Percentiles rank a stretch among this genome's conserved stretches.
phyloP scores from a whole-genome alignment of 2,888 invertebrate species.

The Anthophora plumipes region DNA sequence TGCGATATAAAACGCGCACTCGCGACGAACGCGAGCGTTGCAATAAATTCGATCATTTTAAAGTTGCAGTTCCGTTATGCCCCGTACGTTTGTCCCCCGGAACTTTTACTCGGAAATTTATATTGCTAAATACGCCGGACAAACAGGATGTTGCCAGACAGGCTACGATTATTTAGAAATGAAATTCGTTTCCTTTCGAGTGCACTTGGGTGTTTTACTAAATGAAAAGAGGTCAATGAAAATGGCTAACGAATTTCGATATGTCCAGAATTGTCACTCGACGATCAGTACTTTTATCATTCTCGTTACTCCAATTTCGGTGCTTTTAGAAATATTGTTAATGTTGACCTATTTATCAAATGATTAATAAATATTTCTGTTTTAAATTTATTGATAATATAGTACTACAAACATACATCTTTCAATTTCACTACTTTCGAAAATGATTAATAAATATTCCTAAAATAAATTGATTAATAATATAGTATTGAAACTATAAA shows the following conservation, averaged over 20 bases:
- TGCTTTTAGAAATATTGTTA: neutral
- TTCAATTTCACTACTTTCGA: too few species aligned
- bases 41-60: constrained; percentile 56
- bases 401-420: too few species aligned
- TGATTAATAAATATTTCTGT: too few species aligned
- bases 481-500: too few species aligned
- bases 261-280: neutral
- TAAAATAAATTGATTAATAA: too few species aligned
- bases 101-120: constrained; percentile 40
- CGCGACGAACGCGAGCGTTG: constrained; percentile 15
- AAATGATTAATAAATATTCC: too few species aligned
- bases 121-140: constrained; percentile 25
- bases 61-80: constrained; percentile 41
- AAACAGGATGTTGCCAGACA: constrained; percentile 1
- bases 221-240: neutral
- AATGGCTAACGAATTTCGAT: neutral
- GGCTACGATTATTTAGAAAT: constrained; percentile 2
- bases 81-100: constrained; percentile 12
- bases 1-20: constrained; percentile 25
- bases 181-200: neutral
- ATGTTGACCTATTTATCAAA: neutral
- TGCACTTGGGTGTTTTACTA: neutral
- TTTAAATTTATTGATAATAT: too few species aligned
- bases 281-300: neutral
- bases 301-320: neutral